Percentiles rank a stretch among this genome's conserved stretches.
phyloP scores from a whole-genome alignment of 2,113 vertebrate genomes.

The Scalopus aquaticus region DNA sequence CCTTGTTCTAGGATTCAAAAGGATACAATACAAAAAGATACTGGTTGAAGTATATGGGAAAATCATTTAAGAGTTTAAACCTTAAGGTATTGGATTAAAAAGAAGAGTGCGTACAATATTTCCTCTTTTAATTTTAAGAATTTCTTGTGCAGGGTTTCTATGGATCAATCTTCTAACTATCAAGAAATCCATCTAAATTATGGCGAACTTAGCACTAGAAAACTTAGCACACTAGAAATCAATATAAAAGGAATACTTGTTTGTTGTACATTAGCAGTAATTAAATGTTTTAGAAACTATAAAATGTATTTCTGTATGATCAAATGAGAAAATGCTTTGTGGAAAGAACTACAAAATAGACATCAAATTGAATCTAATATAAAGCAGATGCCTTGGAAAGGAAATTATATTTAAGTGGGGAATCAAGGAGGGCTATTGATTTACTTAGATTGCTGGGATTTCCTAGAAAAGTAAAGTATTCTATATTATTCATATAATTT shows the following conservation, averaged over 20 bases:
- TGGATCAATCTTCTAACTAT: background rate
- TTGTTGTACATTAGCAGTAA: background rate
- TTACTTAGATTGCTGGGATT: background rate
- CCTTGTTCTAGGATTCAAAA: background rate
- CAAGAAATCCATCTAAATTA: background rate
- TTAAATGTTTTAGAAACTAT: background rate
- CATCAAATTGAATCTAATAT: background rate
- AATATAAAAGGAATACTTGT: background rate
- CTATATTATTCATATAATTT: background rate
- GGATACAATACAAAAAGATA: background rate
- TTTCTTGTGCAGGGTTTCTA: background rate
- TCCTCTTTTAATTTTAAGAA: background rate
- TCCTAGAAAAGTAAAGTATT: conserved; percentile 21
- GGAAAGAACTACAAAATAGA: background rate
- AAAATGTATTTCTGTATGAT: background rate
- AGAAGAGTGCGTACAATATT: background rate
- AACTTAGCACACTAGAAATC: background rate
- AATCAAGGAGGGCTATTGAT: background rate
- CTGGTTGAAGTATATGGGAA: background rate
- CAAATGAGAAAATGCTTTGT: background rate
- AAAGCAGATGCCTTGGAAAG: background rate
- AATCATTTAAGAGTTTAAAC: background rate
- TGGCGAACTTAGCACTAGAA: background rate
- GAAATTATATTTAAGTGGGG: background rate
- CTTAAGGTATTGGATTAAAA: background rate